Conservation (phyloP, 2,888 invertebrate genomes). For the Corythucha ciliata region DNA sequence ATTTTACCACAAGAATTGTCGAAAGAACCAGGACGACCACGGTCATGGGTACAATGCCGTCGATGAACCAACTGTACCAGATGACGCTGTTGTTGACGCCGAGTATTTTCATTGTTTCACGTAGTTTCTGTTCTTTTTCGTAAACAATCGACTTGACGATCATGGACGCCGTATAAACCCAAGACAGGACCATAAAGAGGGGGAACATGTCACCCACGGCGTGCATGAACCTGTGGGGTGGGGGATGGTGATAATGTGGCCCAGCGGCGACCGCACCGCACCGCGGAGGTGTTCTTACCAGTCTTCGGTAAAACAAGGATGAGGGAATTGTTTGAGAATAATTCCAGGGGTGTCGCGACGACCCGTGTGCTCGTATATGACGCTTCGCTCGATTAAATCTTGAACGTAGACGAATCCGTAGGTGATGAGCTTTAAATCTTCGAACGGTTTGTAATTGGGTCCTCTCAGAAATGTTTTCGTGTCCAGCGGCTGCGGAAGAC, state of each 20-base stretch:
- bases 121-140: constrained; percentile 48
- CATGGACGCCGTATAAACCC: constrained; percentile 48
- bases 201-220: constrained; percentile 47
- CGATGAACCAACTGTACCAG: constrained; percentile 53
- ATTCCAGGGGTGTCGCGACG: constrained; percentile 44
- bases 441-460: constrained; percentile 36
- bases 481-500: constrained; percentile 15
- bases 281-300: constrained; percentile 47
- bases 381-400: constrained; percentile 69
- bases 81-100: constrained; percentile 48
- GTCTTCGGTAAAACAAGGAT: constrained; percentile 66
- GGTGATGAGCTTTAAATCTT: constrained; percentile 47
- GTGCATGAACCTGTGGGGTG: constrained; percentile 41
- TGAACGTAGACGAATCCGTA: constrained; percentile 78
- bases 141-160: constrained; percentile 46
- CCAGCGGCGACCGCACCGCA: neutral
- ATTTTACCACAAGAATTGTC: constrained; percentile 26
- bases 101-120: constrained; percentile 46
- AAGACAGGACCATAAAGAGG: constrained; percentile 48
- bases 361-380: constrained; percentile 53
- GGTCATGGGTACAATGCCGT: constrained; percentile 45
- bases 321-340: constrained; percentile 70
- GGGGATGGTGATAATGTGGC: too few relatives aligned
- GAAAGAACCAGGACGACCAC: constrained; percentile 55
- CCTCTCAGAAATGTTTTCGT: constrained; percentile 17